These are phyloP conservation scores for Hydractinia symbiolongicarpus DNA, from an alignment of 30 jellyfish, hydroid and myxozoan species.

Conservation along the genomic window DNA sequence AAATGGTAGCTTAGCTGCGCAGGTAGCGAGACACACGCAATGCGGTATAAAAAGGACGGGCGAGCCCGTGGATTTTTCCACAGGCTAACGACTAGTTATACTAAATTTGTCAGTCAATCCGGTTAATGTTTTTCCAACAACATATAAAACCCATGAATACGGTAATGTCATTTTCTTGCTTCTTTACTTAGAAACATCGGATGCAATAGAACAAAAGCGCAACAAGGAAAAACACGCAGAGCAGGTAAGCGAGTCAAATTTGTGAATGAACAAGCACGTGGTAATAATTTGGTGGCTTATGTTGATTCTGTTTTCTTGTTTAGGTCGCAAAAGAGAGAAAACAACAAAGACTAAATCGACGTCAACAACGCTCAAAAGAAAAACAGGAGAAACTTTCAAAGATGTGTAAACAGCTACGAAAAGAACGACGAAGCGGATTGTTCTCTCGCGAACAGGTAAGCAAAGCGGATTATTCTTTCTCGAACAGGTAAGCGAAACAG, in stretches of 20 bases:
- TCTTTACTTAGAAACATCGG: background rate
- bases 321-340: background rate
- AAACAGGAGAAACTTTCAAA: conserved; percentile 50
- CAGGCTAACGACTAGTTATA: no score
- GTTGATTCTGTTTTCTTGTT: background rate
- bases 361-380: background rate
- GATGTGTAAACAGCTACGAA: conserved; percentile 58
- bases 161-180: background rate
- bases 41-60: no score
- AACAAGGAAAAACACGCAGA: conserved; percentile 8
- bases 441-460: conserved; percentile 76
- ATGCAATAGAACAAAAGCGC: background rate
- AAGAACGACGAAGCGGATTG: conserved; percentile 81
- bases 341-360: background rate
- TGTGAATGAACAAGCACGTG: background rate
- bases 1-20: no score
- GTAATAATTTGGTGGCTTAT: background rate
- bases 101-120: no score
- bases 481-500: background rate
- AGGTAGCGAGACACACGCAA: no score
- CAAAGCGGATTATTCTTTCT: background rate
- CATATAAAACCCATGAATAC: no score
- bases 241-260: background rate
- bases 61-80: no score
- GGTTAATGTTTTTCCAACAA: no score